Conservation (phyloP, 37 sponge, comb jelly and placozoan species). For the Chondrilla cf. caribensis region DNA sequence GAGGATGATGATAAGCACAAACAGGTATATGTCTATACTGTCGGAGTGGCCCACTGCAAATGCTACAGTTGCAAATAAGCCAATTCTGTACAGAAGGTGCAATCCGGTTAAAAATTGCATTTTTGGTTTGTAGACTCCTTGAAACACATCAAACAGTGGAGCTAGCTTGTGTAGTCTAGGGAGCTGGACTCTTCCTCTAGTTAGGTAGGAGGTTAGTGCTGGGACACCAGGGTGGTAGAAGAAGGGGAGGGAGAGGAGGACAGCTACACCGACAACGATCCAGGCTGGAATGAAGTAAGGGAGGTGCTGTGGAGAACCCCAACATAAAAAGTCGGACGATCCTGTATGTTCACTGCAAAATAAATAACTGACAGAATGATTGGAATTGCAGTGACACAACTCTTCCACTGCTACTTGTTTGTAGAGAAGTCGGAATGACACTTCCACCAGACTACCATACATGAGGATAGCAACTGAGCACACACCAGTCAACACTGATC, state of each 20-base stretch:
- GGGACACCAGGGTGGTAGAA: constrained; percentile 3
- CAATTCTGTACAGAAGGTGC: constrained; percentile 6
- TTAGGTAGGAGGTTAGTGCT: not conserved
- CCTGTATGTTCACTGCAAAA: too few relatives aligned
- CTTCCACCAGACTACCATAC: not conserved
- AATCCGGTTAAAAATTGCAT: not conserved
- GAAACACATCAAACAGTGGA: constrained; percentile 10
- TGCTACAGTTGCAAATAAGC: not conserved
- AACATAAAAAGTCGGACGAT: too few relatives aligned
- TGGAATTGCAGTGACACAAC: too few relatives aligned
- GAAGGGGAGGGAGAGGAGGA: not conserved
- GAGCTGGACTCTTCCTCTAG: not conserved
- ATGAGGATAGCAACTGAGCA: not conserved
- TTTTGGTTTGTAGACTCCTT: constrained; percentile 13
- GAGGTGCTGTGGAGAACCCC: not conserved
- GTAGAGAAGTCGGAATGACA: not conserved
- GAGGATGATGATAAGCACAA: not conserved
- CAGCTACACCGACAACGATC: not conserved
- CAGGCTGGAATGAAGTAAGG: not conserved
- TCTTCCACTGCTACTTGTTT: too few relatives aligned
- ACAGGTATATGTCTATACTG: not conserved
- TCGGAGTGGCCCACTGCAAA: not conserved
- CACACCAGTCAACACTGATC: not conserved
- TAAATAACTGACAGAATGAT: too few relatives aligned
- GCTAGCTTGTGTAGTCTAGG: not conserved